phyloP scores from a whole-genome alignment of 2,113 vertebrate genomes.

The Eonycteris spelaea region DNA sequence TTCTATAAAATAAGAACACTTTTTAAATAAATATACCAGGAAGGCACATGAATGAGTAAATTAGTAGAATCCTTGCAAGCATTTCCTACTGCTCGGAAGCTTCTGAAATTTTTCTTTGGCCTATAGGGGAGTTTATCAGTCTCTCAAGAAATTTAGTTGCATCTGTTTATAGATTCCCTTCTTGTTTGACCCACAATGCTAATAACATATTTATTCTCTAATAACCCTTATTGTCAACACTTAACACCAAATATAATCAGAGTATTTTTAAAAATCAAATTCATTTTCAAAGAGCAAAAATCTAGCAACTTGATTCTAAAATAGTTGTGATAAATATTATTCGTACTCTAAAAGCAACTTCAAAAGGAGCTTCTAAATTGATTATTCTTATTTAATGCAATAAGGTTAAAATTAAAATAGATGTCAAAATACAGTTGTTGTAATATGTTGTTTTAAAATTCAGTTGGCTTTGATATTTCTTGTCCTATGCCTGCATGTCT shows the following conservation, averaged over 20 bases:
- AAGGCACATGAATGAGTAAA: not conserved
- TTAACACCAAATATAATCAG: slow-evolving; percentile 34
- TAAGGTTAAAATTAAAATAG: not conserved
- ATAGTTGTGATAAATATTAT: not conserved
- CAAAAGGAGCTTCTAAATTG: not conserved
- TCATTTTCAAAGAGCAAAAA: slow-evolving; percentile 30
- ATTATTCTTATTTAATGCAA: slow-evolving; percentile 13
- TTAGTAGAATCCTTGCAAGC: not conserved
- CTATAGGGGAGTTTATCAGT: not conserved
- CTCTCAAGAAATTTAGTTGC: slow-evolving; percentile 10
- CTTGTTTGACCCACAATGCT: not conserved
- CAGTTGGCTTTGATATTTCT: not conserved
- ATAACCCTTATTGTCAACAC: not conserved
- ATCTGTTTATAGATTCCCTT: slow-evolving; percentile 26
- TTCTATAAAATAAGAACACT: not conserved
- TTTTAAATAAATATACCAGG: not conserved
- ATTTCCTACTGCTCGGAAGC: not conserved
- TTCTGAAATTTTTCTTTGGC: not conserved
- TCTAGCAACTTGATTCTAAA: slow-evolving; percentile 26
- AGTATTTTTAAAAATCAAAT: not conserved
- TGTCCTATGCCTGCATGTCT: not conserved
- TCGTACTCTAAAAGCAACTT: not conserved
- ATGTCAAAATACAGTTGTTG: not conserved
- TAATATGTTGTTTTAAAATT: not conserved
- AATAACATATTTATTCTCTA: slow-evolving; percentile 40